Evolutionary conservation across 2,113 vertebrate species (phyloP), one percentile per base, ranked within the genome.

Genomic region (Coreoperca whiteheadi): DNA sequence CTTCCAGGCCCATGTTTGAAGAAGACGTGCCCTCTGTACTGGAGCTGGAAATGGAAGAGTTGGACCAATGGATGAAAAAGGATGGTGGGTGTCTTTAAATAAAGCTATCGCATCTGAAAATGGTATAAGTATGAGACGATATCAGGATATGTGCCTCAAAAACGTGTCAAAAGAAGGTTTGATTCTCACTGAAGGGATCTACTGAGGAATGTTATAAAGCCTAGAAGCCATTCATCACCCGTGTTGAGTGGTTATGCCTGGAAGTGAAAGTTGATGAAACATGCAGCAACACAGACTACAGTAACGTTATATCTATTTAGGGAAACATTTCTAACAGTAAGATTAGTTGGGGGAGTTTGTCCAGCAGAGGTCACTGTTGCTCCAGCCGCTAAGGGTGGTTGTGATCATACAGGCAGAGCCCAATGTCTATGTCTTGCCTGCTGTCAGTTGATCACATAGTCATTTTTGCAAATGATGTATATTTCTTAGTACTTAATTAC

Each of bases 21-120:
- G 98, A 99, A 74, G 98, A 99, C 50, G 97, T 98, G 0, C 98
- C 98, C 15, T 99, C 98, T 59, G 98, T 99, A 21, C 96, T 99
- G 95, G 98, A 99, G 92, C 94, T 99, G 72, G 98, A 99, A 92
- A 98, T 99, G 98, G 98, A 99, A 70, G 98, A 99, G 71, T 94
- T 99, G 28, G 97, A 97, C 86, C 97, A 98, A 39, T 99, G 97
- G 98, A 98, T 99, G 96, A 95, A 96, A 91, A 96, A 95, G 92
- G 97, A 96, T 1, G 92, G 97, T 97, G 94, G 2, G 93, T 51
- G 64, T 65, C 8, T 43, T 16, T 20, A 43, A 57, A 46, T 54
- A 46, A 14, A 32, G 30, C 10, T 11, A 4, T 11, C 30, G 16
- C 3, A 5, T 21, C 5, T 3, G 11, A 56, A 14, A 56, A 14